phyloP scores from a whole-genome alignment of 2,797 vertebrate species.

The Esox masquinongy region DNA sequence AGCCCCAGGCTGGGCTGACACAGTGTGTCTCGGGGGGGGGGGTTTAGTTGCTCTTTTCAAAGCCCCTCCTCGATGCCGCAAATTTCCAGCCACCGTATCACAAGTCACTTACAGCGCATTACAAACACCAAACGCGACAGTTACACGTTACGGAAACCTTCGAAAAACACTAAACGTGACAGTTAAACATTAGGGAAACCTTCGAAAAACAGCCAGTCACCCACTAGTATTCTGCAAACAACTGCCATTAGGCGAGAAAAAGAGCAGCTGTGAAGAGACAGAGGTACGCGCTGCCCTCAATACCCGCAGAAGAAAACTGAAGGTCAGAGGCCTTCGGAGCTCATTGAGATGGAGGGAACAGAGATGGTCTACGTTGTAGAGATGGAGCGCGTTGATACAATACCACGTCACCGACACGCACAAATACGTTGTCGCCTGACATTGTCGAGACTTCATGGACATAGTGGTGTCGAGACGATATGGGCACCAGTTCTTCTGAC shows the following conservation, averaged over 20 bases:
- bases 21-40: background rate
- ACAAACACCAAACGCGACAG: background rate
- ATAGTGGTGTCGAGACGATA: too few relatives aligned
- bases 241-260: too few relatives aligned
- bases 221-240: background rate
- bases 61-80: background rate
- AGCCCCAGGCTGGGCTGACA: conserved; percentile 23
- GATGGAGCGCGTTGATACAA: too few relatives aligned
- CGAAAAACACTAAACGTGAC: background rate
- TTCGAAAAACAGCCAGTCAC: background rate
- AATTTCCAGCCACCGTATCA: background rate
- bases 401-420: too few relatives aligned
- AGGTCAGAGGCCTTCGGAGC: background rate
- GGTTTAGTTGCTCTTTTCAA: background rate
- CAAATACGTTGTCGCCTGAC: too few relatives aligned
- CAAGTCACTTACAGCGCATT: background rate
- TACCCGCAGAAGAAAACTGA: background rate
- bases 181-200: background rate
- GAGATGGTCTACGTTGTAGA: background rate
- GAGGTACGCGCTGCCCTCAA: background rate
- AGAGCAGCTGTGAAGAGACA: background rate
- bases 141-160: background rate
- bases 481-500: too few relatives aligned
- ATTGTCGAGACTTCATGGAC: too few relatives aligned
- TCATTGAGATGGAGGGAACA: background rate